Evolutionary conservation across 2,888 invertebrate genomes (phyloP), one percentile per base, ranked within the genome.

Genomic region (Ormia ochracea): DNA sequence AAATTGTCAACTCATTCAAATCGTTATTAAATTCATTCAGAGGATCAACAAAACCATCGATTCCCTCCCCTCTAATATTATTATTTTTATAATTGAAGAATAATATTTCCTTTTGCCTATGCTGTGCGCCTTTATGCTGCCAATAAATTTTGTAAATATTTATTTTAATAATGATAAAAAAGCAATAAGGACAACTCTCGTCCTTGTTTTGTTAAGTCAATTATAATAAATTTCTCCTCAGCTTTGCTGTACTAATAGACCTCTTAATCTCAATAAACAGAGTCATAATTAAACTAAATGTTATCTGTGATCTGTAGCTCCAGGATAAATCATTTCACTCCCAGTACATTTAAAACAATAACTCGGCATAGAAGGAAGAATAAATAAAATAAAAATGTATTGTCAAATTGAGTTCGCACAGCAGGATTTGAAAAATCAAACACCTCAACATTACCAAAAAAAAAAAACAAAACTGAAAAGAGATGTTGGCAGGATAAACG

Each of bases 251-350:
- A 52, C 65, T 43, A 73, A 56, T 12, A 74, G 59, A 45, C 14
- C 63, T 45, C 58, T 50, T 65, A 63, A 74, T 74, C 69, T 66
- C 38, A 61, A 38, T 59, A 66, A 78, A 78, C 66, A 72, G 19
- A 23, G 50, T 31, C 66, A 76, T 76, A 80, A 80, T 80, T 80
- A 80, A 76, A 76, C 76, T 66, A 76, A 80, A 80, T 76, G 72
- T 80, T 72, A 80, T 80, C 72, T 72, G 36, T 59, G 66, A 80
- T 80, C 66, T 76, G 50, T 45, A 31, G 66, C 76, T 63, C 41
- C 0, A 66, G 72, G 72, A 52, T 31, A 36, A 31, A n/a, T 12
- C 17, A 7, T 28, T n/a, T 50, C 3, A 66, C 6, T 56, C n/a
- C 23, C 17, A 19, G 4, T 9, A 3, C 33, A 70, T 19, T 17